Evolutionary conservation across 2,888 invertebrate genomes (phyloP), one percentile per base, ranked within the genome.

Genomic region (Campoplex capitator): DNA sequence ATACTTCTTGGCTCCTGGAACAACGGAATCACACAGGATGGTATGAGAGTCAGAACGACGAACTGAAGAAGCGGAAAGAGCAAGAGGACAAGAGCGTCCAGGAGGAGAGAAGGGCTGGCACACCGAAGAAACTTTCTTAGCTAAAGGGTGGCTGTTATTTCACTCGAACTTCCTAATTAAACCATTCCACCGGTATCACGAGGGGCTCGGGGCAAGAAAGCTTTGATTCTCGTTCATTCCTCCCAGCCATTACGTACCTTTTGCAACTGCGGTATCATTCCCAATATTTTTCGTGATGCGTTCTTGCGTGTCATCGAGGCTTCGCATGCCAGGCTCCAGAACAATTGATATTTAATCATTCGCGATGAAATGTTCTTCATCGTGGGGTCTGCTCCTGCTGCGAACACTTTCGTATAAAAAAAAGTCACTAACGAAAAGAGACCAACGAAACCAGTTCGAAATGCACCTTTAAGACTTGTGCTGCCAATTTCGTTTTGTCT

Each of bases 1-100:
- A 89, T 88, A 89, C 88, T 90, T 91, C 88, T 89, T 91, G 89
- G 89, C 90, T 91, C 88, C 87, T 90, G 89, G 88, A 88, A 90
- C 88, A 89, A 88, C 90, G 86, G 81, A 84, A 74, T 86, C 87
- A 87, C 75, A 84, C 71, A 80, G 86, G 77, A 70, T 23, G 62
- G 58, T n/a, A 71, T 56, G 45, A 67, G 32, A 42, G 32, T 62
- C 16, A 67, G 71, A 65, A 48, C 54, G 58, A 42, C 70, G 81
- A 82, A 56, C 42, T 70, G 58, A 71, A 80, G 86, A 84, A 81
- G 74, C 56, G 62, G 71, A 80, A 84, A 74, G 83, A 80, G 80
- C 67, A 79, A 32, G 42, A 71, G 28, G 28, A 51, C 56, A 48
- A 45, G 79, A 62, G 74, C 23, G 42, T 58, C 38, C 42, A 51